phyloP scores from a whole-genome alignment of 30 jellyfish, hydroid and myxozoan species.

The Nemopilema nomurai region DNA sequence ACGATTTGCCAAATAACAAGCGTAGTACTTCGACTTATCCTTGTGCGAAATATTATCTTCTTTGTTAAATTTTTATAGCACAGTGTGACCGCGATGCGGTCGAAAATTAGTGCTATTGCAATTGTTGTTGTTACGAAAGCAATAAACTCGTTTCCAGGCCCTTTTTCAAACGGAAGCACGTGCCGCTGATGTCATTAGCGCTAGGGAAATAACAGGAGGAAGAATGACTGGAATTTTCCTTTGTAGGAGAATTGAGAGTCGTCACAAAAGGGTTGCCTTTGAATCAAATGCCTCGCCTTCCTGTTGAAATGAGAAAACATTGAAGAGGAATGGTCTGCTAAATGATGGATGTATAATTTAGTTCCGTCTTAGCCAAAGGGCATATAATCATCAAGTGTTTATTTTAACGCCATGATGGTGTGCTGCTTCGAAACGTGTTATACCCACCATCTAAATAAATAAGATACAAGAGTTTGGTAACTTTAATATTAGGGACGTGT shows the following conservation, averaged over 20 bases:
- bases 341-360: too few relatives aligned
- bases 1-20: neutral
- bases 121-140: constrained; percentile 32
- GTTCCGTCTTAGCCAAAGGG: too few relatives aligned
- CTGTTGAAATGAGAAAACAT: too few relatives aligned
- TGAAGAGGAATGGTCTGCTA: too few relatives aligned
- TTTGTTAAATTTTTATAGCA: neutral
- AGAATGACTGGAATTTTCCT: neutral
- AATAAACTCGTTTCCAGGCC: constrained; percentile 10
- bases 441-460: too few relatives aligned
- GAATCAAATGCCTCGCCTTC: too few relatives aligned
- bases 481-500: too few relatives aligned
- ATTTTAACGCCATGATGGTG: too few relatives aligned
- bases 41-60: neutral
- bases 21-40: neutral
- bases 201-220: neutral
- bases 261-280: neutral
- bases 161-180: neutral
- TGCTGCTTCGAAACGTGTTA: too few relatives aligned
- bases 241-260: too few relatives aligned
- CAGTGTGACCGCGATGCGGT: constrained; percentile 47
- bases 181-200: neutral
- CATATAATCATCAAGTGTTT: too few relatives aligned
- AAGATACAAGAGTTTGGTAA: too few relatives aligned
- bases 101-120: neutral